Evolutionary conservation across 1,140 invertebrate species (phyloP).

Genomic region (Penaeus indicus): DNA sequence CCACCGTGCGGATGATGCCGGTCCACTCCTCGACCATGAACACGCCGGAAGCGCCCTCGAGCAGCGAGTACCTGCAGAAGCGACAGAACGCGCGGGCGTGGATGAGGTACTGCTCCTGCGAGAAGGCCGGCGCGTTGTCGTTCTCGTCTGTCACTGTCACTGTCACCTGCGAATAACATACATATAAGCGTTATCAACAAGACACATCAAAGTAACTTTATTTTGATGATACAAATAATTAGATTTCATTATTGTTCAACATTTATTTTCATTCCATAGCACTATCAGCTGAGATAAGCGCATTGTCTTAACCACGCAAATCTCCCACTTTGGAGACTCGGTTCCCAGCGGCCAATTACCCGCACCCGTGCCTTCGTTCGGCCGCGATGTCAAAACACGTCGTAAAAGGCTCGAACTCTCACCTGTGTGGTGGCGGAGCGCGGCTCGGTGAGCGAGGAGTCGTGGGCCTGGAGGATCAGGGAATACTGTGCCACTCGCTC

Average conservation of each 20-base stretch:
- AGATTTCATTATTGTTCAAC: no score
- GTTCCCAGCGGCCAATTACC: not conserved
- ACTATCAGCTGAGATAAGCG: no score
- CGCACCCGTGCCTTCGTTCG: not conserved
- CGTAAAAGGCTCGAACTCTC: conserved; percentile 67
- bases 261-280: no score
- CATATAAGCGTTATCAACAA: conserved; percentile 51
- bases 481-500: conserved; percentile 83
- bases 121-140: conserved; percentile 88
- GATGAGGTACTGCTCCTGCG: conserved; percentile 79
- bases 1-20: conserved; percentile 81
- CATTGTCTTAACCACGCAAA: no score
- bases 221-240: no score
- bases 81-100: conserved; percentile 70
- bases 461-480: conserved; percentile 86
- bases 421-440: conserved; percentile 76
- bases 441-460: conserved; percentile 86
- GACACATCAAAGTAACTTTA: no score
- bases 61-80: conserved; percentile 78
- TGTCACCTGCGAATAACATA: conserved; percentile 77
- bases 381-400: not conserved
- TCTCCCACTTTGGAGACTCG: not conserved
- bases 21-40: conserved; percentile 82
- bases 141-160: conserved; percentile 86
- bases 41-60: conserved; percentile 80